phyloP scores from a whole-genome alignment of 2,888 invertebrate genomes.

The Thymelicus lineola region DNA sequence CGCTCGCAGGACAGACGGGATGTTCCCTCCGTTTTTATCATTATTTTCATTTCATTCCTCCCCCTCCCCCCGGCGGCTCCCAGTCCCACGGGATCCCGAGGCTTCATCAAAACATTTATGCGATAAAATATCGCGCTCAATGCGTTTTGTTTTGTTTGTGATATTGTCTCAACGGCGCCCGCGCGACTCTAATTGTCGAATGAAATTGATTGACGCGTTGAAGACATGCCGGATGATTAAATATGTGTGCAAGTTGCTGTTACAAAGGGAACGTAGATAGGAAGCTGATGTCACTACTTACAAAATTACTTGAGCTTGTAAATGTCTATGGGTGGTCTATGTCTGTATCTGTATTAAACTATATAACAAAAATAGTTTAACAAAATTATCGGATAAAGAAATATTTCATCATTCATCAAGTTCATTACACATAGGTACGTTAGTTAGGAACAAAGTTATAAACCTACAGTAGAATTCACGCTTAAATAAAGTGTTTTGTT shows the following conservation, averaged over 20 bases:
- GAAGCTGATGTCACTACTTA: no score
- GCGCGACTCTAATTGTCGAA: conserved; percentile 18
- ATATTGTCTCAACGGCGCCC: conserved; percentile 14
- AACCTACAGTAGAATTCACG: no score
- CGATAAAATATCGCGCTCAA: conserved; percentile 53
- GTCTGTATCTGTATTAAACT: no score
- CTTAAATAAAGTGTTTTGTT: no score
- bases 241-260: not conserved
- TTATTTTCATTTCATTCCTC: conserved; percentile 69
- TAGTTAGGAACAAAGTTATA: no score
- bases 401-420: no score
- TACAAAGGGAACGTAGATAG: no score
- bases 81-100: conserved; percentile 46
- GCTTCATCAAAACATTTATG: conserved; percentile 70
- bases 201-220: not conserved
- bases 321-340: no score
- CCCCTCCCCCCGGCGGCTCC: conserved; percentile 44
- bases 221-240: not conserved
- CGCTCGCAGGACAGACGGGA: conserved; percentile 26
- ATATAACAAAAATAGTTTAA: no score
- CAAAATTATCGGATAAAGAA: no score
- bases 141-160: conserved; percentile 40
- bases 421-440: no score
- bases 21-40: conserved; percentile 61
- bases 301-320: no score